Evolutionary conservation across 1,140 invertebrate genomes (phyloP), one percentile per base, ranked within the genome.

Genomic region (Drosophila ogumai): DNA sequence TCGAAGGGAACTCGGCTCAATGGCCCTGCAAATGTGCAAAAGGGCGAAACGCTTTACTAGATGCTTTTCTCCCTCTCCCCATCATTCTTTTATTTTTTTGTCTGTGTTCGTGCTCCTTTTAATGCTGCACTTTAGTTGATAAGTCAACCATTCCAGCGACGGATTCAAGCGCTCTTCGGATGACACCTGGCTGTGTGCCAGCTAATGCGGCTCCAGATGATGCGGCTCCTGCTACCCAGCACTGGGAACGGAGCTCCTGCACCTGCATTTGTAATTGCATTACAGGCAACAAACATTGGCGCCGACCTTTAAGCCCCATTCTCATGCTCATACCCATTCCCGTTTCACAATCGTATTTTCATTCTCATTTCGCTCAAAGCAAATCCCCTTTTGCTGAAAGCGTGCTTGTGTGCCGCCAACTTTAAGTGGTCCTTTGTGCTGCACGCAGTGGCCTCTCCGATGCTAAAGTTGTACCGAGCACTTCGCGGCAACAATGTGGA

Each of bases 101-200:
- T 49, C 31, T 19, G 17, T 8, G 31, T 34, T 54, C 17, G 55
- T 59, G 52, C 77, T 81, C 73, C 69, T 80, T 79, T 78, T 88
- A 81, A 88, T 84, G 77, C 84, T 88, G 80, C 81, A 90, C 84
- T 90, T 88, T 88, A 84, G 81, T 88, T 90, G 77, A 90, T 90
- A 88, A 88, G 84, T 88, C 84, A 84, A 84, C 73, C 68, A 75
- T 79, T 84, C 71, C 61, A 52, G 66, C 40, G 58, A 43, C 64
- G 41, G 31, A 76, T 28, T 64, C 46, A 50, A 44, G 32, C 28
- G 66, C 36, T 32, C 52, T 25, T 41, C 54, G 25, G 49, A 44
- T 47, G 77, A 88, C 82, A 87, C 82, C 82, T 86, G 69, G 75
- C 74, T 58, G 55, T 54, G 46, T 76, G 74, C 58, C 75, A 71